phyloP scores from a whole-genome alignment of 2,888 invertebrate genomes.

The Spialia ferax region DNA sequence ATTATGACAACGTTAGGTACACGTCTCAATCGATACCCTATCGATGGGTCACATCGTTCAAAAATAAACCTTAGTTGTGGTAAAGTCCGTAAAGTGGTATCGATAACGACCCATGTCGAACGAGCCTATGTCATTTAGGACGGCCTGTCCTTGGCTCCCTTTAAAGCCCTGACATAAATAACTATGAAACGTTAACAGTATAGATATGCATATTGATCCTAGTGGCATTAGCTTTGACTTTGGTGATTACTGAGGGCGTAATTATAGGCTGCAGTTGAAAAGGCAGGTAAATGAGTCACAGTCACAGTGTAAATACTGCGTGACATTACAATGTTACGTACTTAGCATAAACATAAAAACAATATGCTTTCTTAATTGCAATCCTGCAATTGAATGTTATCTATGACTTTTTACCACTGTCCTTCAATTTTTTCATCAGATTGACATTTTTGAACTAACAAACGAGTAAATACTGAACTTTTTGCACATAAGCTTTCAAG shows the following conservation, averaged over 20 bases:
- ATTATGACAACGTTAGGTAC: background rate
- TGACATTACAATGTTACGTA: background rate
- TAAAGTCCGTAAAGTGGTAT: background rate
- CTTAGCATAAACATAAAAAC: background rate
- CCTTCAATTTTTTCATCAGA: too few species aligned
- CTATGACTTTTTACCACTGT: too few species aligned
- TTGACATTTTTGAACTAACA: too few species aligned
- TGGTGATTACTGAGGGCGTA: background rate
- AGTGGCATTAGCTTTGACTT: slow-evolving; percentile 12
- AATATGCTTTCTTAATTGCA: background rate
- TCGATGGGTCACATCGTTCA: slow-evolving; percentile 17
- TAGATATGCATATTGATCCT: slow-evolving; percentile 22
- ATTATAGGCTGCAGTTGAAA: background rate
- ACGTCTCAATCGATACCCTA: slow-evolving; percentile 24
- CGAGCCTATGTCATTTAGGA: slow-evolving; percentile 19
- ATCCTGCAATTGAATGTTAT: too few species aligned
- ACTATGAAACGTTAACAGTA: background rate
- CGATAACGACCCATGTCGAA: background rate
- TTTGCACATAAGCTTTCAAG: too few species aligned
- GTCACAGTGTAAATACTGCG: slow-evolving; percentile 1
- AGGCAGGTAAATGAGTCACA: background rate
- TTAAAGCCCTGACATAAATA: slow-evolving; percentile 30
- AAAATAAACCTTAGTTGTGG: slow-evolving; percentile 14
- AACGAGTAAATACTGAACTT: too few species aligned
- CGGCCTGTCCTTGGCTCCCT: slow-evolving; percentile 25